phyloP scores from a whole-genome alignment of 2,888 invertebrate genomes.

The Sericinus montela region DNA sequence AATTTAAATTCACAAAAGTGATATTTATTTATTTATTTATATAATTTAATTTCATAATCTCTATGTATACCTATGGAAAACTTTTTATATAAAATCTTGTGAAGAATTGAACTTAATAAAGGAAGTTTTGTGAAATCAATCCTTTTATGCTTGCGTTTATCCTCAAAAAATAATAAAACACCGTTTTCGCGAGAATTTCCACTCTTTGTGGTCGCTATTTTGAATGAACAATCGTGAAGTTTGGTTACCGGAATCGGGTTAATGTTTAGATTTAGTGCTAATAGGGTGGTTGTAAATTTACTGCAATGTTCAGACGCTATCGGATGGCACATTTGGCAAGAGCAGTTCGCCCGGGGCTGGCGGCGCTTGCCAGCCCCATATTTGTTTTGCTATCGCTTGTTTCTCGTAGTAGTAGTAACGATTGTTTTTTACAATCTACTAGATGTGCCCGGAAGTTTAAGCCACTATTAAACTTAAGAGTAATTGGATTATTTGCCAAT shows the following conservation, averaged over 20 bases:
- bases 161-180: background rate
- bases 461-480: too few relatives aligned
- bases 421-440: constrained; percentile 58
- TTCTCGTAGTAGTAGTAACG: constrained; percentile 50
- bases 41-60: too few relatives aligned
- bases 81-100: too few relatives aligned
- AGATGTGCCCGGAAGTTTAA: too few relatives aligned
- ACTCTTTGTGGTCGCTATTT: constrained; percentile 60
- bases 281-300: constrained; percentile 75
- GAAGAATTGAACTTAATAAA: too few relatives aligned
- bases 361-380: constrained; percentile 60
- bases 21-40: too few relatives aligned
- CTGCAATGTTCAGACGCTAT: constrained; percentile 73
- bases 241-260: constrained; percentile 74
- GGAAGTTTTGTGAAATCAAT: too few relatives aligned
- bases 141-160: too few relatives aligned
- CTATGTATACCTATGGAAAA: too few relatives aligned
- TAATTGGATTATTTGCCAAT: too few relatives aligned
- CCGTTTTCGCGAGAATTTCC: constrained; percentile 47
- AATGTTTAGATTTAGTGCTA: constrained; percentile 79
- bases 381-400: constrained; percentile 51
- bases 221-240: constrained; percentile 58
- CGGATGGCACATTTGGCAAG: constrained; percentile 77
- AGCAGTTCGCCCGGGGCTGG: constrained; percentile 46
- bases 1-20: too few relatives aligned